Conservation (phyloP, 2,888 invertebrate species). For the Drosophila picticornis region DNA sequence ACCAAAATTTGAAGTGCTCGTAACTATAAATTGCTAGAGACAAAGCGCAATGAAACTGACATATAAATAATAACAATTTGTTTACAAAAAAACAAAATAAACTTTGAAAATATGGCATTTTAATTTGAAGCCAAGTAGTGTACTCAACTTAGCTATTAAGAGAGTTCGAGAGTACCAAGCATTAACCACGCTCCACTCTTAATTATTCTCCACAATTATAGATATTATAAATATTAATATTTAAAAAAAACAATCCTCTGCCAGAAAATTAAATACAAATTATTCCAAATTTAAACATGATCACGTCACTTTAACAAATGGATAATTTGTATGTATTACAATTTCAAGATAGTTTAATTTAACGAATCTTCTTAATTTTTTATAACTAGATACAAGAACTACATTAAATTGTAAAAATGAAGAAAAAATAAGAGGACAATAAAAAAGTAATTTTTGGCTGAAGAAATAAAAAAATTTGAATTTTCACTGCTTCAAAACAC, state of each 20-base stretch:
- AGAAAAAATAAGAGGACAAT: neutral
- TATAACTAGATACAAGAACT: neutral
- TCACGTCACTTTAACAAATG: neutral
- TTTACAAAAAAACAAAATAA: neutral
- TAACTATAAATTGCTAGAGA: neutral
- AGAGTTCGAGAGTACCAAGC: neutral
- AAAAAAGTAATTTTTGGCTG: neutral
- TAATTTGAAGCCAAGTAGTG: neutral
- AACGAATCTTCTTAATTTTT: neutral
- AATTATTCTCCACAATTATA: neutral
- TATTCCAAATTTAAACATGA: neutral
- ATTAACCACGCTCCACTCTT: neutral
- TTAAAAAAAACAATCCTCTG: too few species aligned
- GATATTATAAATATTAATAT: too few species aligned
- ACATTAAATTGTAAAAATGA: neutral
- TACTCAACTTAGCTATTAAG: neutral
- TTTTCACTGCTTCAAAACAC: neutral
- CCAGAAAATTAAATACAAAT: neutral
- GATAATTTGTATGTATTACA: neutral
- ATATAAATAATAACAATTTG: neutral
- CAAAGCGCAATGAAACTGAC: constrained; percentile 10
- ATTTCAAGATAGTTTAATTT: neutral
- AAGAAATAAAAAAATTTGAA: neutral
- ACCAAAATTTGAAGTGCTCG: constrained; percentile 15
- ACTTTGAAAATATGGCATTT: neutral